These are phyloP conservation scores for Acrocyrtus sp. DNA, from an alignment of 2,888 invertebrate species.

Conservation along the genomic window DNA sequence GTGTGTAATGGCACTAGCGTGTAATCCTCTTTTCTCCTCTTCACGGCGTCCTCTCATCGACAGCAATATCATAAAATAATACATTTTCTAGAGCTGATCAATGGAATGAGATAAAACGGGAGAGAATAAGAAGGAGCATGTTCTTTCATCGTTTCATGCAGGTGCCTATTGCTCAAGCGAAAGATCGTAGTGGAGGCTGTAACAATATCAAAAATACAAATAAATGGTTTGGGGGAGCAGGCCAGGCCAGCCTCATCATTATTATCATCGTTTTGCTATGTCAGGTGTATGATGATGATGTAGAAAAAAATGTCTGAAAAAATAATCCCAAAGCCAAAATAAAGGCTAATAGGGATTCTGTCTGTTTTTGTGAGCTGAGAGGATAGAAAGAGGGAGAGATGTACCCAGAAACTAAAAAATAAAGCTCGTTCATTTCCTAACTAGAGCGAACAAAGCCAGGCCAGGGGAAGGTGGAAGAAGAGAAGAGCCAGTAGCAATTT, in stretches of 20 bases:
- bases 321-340: background rate
- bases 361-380: too few species aligned
- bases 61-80: constrained; percentile 1
- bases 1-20: background rate
- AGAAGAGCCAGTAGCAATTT: constrained; percentile 24
- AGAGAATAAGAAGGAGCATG: background rate
- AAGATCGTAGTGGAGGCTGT: background rate
- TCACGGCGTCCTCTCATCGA: constrained; percentile 2
- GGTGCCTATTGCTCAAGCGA: too few species aligned
- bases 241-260: too few species aligned
- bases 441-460: too few species aligned
- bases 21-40: constrained; percentile 4
- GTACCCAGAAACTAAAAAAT: too few species aligned
- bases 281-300: background rate
- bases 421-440: background rate
- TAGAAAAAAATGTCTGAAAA: background rate
- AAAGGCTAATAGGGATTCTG: background rate
- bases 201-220: background rate
- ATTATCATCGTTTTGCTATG: too few species aligned
- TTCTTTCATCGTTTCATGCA: too few species aligned
- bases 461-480: background rate
- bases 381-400: background rate
- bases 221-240: too few species aligned
- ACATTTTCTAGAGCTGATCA: background rate
- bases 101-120: background rate